Evolutionary conservation across 2,888 invertebrate species (phyloP).

Genomic region (Pyralis farinalis): DNA sequence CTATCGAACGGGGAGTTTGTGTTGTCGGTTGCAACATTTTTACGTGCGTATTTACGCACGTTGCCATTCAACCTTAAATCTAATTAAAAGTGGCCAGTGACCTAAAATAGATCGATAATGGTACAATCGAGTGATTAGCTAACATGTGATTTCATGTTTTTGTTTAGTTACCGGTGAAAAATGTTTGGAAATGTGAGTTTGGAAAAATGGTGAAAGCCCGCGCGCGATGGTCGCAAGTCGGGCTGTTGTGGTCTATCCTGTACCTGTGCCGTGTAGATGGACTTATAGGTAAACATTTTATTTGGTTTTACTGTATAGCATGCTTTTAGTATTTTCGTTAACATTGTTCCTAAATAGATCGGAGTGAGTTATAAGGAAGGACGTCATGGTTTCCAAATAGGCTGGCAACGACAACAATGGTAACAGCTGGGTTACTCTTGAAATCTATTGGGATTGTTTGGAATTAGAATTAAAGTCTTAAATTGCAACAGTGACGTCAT

Average conservation of each 20-base stretch:
- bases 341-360: too few relatives aligned
- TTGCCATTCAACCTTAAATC: conserved; percentile 56
- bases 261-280: conserved; percentile 49
- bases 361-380: too few relatives aligned
- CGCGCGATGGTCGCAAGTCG: conserved; percentile 54
- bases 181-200: conserved; percentile 63
- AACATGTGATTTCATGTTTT: conserved; percentile 37
- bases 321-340: too few relatives aligned
- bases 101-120: conserved; percentile 41
- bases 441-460: too few relatives aligned
- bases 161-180: conserved; percentile 47
- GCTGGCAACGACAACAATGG: too few relatives aligned
- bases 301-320: too few relatives aligned
- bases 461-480: too few relatives aligned
- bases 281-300: conserved; percentile 55
- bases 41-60: conserved; percentile 56
- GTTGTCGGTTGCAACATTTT: conserved; percentile 21
- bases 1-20: conserved; percentile 30
- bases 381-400: too few relatives aligned
- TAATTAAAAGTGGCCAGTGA: conserved; percentile 56
- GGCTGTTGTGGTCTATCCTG: conserved; percentile 53
- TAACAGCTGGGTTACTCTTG: too few relatives aligned
- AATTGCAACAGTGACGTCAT: too few relatives aligned
- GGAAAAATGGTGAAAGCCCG: conserved; percentile 71
- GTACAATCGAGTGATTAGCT: conserved; percentile 44